Base-by-base conservation (phyloP, 2,888 invertebrate species). In the Mimachlamys varia region DNA sequence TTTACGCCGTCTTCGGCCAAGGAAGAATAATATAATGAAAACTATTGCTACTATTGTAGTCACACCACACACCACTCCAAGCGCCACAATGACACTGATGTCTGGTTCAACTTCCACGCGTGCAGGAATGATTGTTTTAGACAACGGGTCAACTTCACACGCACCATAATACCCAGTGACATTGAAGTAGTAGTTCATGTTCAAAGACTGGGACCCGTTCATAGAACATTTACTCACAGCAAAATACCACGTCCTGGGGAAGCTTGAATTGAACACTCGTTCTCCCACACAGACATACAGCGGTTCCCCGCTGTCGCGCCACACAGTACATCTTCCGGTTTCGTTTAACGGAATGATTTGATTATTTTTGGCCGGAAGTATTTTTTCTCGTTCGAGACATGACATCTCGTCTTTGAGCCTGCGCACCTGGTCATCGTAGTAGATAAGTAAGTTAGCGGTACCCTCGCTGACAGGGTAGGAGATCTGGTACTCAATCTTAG, bases 341-440 rank as follows among this genome's bases (percentile, higher is more conserved):
- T 93, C 94, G 89, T 95, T 95, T 19, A 53, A n/a, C 4, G 95
- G 95, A n/a, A 96, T 95, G 44, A 95, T 92, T 91, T 95, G 95
- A 89, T 95, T 95, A 91, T 95, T 95, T 89, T 94, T 92, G 17
- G 92, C 91, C 12, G 95, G 95, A 22, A 95, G 93, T 33, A 95
- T 92, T 12, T 90, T 90, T 90, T 94, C 93, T 22, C 95, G 91
- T 92, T 95, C 94, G 58, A 93, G 89, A 91, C 95, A 95, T 0
- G 94, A 93, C 95, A 95, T 95, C 33, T 93, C 93, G 27, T 93
- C 93, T 12, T 93, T 94, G 12, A 95, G 89, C 50, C 93, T 91
- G 2, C 94, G 90, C 58, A 95, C 94, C 91, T 95, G 95, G 89
- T 95, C 95, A 76, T 95, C 95, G 92, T 95, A 95, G 89, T 95